A percentile compares a stretch with the other conserved stretches of the same genome.
These are phyloP conservation scores for Cheilosia scutellata DNA, from an alignment of 2,888 invertebrate genomes.

Conservation along the genomic window DNA sequence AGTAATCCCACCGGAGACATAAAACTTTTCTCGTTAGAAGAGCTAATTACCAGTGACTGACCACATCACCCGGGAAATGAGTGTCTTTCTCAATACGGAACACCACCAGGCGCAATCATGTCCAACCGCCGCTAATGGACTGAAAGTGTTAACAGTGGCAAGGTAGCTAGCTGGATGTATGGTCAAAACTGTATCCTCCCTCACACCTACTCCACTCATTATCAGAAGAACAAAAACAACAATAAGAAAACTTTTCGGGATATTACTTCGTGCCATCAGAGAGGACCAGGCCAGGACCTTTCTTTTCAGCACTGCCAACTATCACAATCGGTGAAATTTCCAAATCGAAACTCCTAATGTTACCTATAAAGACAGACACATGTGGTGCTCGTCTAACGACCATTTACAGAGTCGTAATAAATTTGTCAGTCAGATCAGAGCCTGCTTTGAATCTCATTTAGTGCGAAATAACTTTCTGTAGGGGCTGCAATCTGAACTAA, in stretches of 20 bases:
- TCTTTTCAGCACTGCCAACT: not conserved
- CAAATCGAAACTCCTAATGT: conserved; percentile 22
- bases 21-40: conserved; percentile 75
- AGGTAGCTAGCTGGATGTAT: not conserved
- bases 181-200: conserved; percentile 23
- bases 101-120: conserved; percentile 35
- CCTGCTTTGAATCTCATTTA: conserved; percentile 40
- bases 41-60: conserved; percentile 73
- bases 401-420: conserved; percentile 44
- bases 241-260: conserved; percentile 50
- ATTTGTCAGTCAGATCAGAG: conserved; percentile 5
- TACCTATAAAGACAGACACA: not conserved
- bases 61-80: conserved; percentile 59
- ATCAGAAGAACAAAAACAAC: conserved; percentile 18
- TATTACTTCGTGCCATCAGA: conserved; percentile 12
- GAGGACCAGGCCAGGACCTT: not conserved
- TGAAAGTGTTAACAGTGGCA: conserved; percentile 39
- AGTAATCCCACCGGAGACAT: conserved; percentile 67
- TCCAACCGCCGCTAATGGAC: conserved; percentile 54
- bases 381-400: conserved; percentile 3
- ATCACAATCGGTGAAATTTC: not conserved
- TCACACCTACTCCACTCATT: conserved; percentile 21
- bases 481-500: not conserved
- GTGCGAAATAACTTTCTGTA: conserved; percentile 21
- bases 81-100: conserved; percentile 16